Base-by-base conservation (phyloP, 2,113 vertebrate species). In the Istiophorus platypterus region DNA sequence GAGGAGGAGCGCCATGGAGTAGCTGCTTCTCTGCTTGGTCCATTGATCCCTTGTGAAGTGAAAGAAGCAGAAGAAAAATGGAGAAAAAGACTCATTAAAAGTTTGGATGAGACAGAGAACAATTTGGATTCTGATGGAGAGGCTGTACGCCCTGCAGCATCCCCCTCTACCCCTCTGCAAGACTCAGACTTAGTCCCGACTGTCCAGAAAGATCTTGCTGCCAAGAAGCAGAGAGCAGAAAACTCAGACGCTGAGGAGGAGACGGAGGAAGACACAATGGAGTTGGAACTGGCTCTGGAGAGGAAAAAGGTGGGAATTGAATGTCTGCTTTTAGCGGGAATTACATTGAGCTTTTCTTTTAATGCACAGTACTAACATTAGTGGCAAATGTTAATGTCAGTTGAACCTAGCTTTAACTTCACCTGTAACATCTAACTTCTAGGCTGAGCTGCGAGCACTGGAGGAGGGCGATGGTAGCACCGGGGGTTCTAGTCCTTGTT, bases 1-100 rank as follows among this genome's bases (percentile, higher is more conserved):
- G 97, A 99, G 73, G 98, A 99, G 76, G 98, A 99, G 76, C 95
- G 91, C 69, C 95, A 91, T 7, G 98, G 98, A 4, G 98, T 99
- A 57, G 98, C 98, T 2, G 97, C 96, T 0, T 96, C 97, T 29
- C 93, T 99, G 11, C 95, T 99, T 12, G 98, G 96, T n/a, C 97
- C 98, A 0, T 94, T 99, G 0, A 91, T 99, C 82, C 97, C 98
- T 0, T 95, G 96, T 0, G 96, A 97, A 71, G 95, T 99, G 52
- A 99, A 99, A 89, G 97, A 98, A 72, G 96, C 97, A 58, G 98
- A 99, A 82, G 98, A 99, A 81, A 96, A 96, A 59, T 99, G 98
- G 98, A 95, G 98, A 62, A 97, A 97, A 82, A 97, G 93, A 76
- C 95, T 97, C 26, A 93, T 99, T 29, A 97, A 96, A 81, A 93